phyloP scores from a whole-genome alignment of 2,888 invertebrate species.

The Acronicta psi region DNA sequence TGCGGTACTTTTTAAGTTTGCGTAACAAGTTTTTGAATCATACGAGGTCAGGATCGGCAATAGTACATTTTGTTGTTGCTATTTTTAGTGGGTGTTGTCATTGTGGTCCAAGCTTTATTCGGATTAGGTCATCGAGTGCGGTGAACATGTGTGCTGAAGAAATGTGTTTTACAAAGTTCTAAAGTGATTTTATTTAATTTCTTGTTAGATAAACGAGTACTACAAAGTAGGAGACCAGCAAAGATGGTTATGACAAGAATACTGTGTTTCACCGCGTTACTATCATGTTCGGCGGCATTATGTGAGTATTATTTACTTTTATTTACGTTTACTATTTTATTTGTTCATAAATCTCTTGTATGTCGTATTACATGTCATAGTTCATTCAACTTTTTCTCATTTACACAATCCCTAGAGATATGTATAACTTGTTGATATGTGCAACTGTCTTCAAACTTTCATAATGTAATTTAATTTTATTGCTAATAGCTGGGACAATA shows the following conservation, averaged over 20 bases:
- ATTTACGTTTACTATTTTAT: conserved; percentile 17
- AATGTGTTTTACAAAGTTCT: conserved; percentile 75
- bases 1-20: conserved; percentile 53
- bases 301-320: conserved; percentile 75
- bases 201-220: conserved; percentile 83
- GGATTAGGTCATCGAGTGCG: conserved; percentile 87
- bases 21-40: conserved; percentile 70
- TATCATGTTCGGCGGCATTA: conserved; percentile 79
- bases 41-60: conserved; percentile 64
- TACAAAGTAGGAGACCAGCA: conserved; percentile 72
- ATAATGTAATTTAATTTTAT: background rate
- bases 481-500: background rate
- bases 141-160: conserved; percentile 86
- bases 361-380: conserved; percentile 40
- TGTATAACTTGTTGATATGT: conserved; percentile 18
- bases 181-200: conserved; percentile 81
- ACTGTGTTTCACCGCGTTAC: conserved; percentile 77
- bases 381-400: conserved; percentile 67
- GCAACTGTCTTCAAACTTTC: conserved; percentile 13
- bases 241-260: conserved; percentile 81
- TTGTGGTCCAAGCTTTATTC: conserved; percentile 81
- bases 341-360: conserved; percentile 33
- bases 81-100: conserved; percentile 90
- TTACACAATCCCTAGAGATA: background rate
- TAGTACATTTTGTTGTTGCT: conserved; percentile 85